Evolutionary conservation across 1,140 invertebrate species (phyloP).

Genomic region (Macrosteles quadrilineatus): DNA sequence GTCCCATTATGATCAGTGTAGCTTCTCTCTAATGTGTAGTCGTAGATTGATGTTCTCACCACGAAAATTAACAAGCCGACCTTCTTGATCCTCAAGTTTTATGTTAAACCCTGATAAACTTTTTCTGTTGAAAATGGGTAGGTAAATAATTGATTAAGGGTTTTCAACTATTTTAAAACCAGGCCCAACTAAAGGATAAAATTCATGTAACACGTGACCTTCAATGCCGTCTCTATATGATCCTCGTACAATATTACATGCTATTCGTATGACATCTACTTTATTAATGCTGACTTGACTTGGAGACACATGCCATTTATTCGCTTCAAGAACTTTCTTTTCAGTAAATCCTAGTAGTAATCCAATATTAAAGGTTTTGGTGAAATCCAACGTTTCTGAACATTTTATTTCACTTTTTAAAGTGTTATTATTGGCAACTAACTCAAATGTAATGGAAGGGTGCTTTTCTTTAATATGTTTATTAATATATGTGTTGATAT

Average conservation of each 20-base stretch:
- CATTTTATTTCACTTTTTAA: conserved; percentile 20
- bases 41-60: conserved; percentile 36
- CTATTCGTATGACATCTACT: conserved; percentile 27
- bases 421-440: background rate
- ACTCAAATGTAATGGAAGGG: background rate
- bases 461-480: background rate
- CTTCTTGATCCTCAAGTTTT: conserved; percentile 35
- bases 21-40: conserved; percentile 33
- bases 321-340: background rate
- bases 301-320: conserved; percentile 17
- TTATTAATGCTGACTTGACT: conserved; percentile 12
- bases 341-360: background rate
- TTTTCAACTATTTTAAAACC: conserved; percentile 44
- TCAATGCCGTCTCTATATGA: conserved; percentile 43
- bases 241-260: conserved; percentile 34
- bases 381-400: background rate
- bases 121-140: conserved; percentile 22
- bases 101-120: conserved; percentile 17
- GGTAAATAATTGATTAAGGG: conserved; percentile 35
- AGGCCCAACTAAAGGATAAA: conserved; percentile 41
- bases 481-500: background rate
- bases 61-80: conserved; percentile 37
- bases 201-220: conserved; percentile 45
- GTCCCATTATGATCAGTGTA: background rate
- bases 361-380: background rate